Base-by-base conservation (phyloP, 2,113 vertebrate species). In the Oreochromis niloticus region DNA sequence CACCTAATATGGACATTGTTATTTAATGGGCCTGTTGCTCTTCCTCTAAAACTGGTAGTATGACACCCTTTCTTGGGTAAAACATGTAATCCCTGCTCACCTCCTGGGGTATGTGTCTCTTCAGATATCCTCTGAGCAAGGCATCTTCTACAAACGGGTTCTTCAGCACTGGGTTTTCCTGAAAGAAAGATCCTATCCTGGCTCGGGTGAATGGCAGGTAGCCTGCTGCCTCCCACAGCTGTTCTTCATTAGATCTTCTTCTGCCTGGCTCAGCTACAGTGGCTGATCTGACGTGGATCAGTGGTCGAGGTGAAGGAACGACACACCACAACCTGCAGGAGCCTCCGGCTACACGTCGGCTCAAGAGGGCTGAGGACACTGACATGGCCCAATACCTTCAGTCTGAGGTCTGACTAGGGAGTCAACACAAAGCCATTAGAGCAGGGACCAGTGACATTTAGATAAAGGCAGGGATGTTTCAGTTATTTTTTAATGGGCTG, bases 101-200 rank as follows among this genome's bases (percentile, higher is more conserved):
- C 97, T 97, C 54, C 6, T 94, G 50, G 3, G 96, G 96, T 32
- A 97, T 92, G 84, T 96, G 94, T 73, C 95, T 92, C 73, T 87
- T 95, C 88, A 97, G 89, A 91, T 97, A 98, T 57, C 91, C 95
- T 90, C 13, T 91, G 48, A 97, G 96, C 82, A 97, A 91, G 61
- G 94, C 89, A 66, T 97, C 97, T 83, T 97, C 96, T 68, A 96
- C 79, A 88, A 96, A 97, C 0, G 30, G 95, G 85, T 97, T 97
- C 81, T 96, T 95, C 34, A 95, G 86, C 63, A 92, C 34, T 0
- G 97, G 96, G 27, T 68, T 93, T 32, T 97, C 95, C 66, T 96
- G 96, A 86, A 96, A 95, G 88, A 97, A 97, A 4, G 75, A 82
- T 12, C 96, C 96, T 0, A 83, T 92, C 32, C 82, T 87, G 32